Evolutionary conservation across 2,888 invertebrate species (phyloP).

Genomic region (Ochropacha duplaris): DNA sequence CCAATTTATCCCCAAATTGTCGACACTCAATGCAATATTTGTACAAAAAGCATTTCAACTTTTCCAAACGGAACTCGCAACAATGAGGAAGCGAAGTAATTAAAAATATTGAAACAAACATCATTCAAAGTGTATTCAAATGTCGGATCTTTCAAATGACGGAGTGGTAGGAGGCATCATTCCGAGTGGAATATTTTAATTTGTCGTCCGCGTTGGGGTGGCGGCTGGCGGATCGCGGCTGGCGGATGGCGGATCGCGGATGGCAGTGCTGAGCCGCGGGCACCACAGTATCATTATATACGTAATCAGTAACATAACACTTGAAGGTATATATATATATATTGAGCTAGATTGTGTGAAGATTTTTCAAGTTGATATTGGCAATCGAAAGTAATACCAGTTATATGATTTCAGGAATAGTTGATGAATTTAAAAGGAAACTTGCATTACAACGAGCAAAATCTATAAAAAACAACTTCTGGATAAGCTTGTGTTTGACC

Average conservation of each 20-base stretch:
- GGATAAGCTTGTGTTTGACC: no score
- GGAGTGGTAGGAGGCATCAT: slow-evolving; percentile 25
- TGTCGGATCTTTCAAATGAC: slow-evolving; percentile 3
- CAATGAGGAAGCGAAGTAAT: slow-evolving; percentile 5
- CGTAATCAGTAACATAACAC: not conserved
- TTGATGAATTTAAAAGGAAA: no score
- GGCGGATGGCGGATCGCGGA: no score
- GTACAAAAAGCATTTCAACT: not conserved
- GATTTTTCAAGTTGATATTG: no score
- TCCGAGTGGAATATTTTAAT: slow-evolving; percentile 41
- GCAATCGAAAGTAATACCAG: no score
- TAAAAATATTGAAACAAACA: slow-evolving; percentile 7
- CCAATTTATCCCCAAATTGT: not conserved
- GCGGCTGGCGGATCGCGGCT: not conserved
- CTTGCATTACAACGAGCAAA: no score
- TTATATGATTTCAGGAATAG: no score
- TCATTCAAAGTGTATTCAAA: slow-evolving; percentile 5
- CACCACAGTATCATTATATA: not conserved
- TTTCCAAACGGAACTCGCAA: not conserved
- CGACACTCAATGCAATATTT: not conserved
- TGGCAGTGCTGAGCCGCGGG: not conserved
- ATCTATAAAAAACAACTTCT: no score
- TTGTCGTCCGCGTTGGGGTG: slow-evolving; percentile 18
- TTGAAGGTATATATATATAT: no score
- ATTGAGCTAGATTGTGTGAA: no score